Percentiles rank a stretch among this genome's conserved stretches.
Evolutionary conservation across 2,888 invertebrate genomes (phyloP).

Genomic region (Athrips mouffetella): DNA sequence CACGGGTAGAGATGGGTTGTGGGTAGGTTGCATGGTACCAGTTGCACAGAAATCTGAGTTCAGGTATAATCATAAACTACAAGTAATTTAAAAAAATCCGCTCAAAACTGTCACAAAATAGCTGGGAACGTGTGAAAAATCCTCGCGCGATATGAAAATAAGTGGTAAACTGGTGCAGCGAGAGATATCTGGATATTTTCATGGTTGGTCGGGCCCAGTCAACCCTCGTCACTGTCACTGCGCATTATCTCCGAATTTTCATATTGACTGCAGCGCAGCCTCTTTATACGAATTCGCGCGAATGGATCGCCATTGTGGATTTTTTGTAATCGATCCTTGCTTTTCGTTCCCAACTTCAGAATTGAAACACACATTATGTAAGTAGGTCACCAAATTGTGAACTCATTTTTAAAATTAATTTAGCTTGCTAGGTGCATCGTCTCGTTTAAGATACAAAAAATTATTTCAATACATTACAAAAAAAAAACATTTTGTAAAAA

Average conservation of each 20-base stretch:
- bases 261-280: conserved; percentile 56
- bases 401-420: too few relatives aligned
- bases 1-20: too few relatives aligned
- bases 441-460: too few relatives aligned
- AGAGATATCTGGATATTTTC: conserved; percentile 54
- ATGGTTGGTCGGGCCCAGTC: conserved; percentile 54
- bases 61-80: too few relatives aligned
- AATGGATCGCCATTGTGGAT: conserved; percentile 17
- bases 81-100: background rate
- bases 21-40: too few relatives aligned
- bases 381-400: too few relatives aligned
- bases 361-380: too few relatives aligned
- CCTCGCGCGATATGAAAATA: conserved; percentile 49
- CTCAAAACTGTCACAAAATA: conserved; percentile 9
- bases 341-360: background rate
- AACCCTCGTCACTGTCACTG: conserved; percentile 69
- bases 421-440: too few relatives aligned
- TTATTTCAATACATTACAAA: too few relatives aligned
- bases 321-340: conserved; percentile 16
- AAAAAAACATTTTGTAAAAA: too few relatives aligned
- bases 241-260: conserved; percentile 60
- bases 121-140: conserved; percentile 19
- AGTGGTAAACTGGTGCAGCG: conserved; percentile 56
- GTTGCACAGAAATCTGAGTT: too few relatives aligned
- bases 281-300: conserved; percentile 31